A percentile compares a stretch with the other conserved stretches of the same genome.
Evolutionary conservation across 2,113 vertebrate genomes (phyloP).

Genomic region (Casuarius casuarius): DNA sequence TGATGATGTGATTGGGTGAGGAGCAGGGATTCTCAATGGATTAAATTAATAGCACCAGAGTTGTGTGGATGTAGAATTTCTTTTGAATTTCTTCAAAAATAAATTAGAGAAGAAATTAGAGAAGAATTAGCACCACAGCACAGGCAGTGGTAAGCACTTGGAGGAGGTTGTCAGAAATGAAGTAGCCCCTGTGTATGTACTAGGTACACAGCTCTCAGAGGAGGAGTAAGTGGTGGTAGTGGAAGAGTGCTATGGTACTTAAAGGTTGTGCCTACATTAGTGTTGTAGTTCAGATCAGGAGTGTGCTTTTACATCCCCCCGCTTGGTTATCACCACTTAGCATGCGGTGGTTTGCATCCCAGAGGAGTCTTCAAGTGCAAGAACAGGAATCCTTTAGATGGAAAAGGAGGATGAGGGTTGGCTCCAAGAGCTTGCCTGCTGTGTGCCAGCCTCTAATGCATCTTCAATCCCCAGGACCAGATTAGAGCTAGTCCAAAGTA

Average conservation of each 20-base stretch:
- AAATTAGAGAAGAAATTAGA: background rate
- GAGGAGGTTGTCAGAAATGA: background rate
- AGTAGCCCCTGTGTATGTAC: background rate
- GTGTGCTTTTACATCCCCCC: background rate
- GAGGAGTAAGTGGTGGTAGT: background rate
- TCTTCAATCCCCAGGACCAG: background rate
- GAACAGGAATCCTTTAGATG: background rate
- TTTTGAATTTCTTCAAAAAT: background rate
- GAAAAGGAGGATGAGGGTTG: background rate
- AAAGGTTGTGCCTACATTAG: background rate
- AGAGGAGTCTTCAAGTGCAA: background rate
- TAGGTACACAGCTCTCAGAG: background rate
- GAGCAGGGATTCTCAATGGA: background rate
- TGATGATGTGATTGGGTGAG: background rate
- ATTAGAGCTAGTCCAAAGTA: background rate
- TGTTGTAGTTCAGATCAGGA: background rate
- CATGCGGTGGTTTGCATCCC: background rate
- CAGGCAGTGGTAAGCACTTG: background rate
- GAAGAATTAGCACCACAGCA: background rate
- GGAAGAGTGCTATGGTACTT: accelerated
- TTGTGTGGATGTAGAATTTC: background rate
- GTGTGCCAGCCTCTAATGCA: background rate
- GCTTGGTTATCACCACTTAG: background rate
- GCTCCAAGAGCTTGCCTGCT: background rate
- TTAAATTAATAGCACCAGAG: background rate